These are phyloP conservation scores for Siniperca undulata DNA, from an alignment of 2,797 vertebrate species.

Conservation along the genomic window DNA sequence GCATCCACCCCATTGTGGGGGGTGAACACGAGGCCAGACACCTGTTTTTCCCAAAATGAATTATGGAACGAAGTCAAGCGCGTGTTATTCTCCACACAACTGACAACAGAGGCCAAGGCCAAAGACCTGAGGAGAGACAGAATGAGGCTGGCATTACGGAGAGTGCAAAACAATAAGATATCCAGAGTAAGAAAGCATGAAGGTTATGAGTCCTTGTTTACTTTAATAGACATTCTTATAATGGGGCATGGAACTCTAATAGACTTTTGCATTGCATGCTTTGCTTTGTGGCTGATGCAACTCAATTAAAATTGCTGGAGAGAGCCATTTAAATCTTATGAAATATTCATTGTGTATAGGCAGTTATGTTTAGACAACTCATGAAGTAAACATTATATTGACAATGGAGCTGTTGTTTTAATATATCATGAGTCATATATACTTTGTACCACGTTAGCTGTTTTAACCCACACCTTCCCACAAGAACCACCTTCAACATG, in stretches of 20 bases:
- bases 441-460: constrained; percentile 2
- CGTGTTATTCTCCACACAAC: constrained; percentile 53
- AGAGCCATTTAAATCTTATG: constrained; percentile 68
- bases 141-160: constrained; percentile 52
- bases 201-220: constrained; percentile 78
- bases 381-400: constrained; percentile 52
- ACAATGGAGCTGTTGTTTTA: constrained; percentile 40
- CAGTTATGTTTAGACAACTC: constrained; percentile 50
- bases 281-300: constrained; percentile 58
- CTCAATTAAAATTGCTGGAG: constrained; percentile 68
- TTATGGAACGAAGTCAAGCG: constrained; percentile 68
- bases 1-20: constrained; percentile 58
- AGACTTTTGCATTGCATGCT: constrained; percentile 39
- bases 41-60: constrained; percentile 79
- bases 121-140: constrained; percentile 61
- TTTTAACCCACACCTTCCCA: neutral
- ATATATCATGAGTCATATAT: constrained; percentile 38
- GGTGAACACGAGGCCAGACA: constrained; percentile 73
- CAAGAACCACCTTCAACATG: neutral
- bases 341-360: constrained; percentile 72
- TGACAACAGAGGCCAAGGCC: constrained; percentile 62
- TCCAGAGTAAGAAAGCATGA: constrained; percentile 56
- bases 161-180: constrained; percentile 52
- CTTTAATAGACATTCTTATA: constrained; percentile 71
- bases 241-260: constrained; percentile 62